Evolutionary conservation across 2,888 invertebrate species (phyloP).

Genomic region (Cecidostiba fungosa): DNA sequence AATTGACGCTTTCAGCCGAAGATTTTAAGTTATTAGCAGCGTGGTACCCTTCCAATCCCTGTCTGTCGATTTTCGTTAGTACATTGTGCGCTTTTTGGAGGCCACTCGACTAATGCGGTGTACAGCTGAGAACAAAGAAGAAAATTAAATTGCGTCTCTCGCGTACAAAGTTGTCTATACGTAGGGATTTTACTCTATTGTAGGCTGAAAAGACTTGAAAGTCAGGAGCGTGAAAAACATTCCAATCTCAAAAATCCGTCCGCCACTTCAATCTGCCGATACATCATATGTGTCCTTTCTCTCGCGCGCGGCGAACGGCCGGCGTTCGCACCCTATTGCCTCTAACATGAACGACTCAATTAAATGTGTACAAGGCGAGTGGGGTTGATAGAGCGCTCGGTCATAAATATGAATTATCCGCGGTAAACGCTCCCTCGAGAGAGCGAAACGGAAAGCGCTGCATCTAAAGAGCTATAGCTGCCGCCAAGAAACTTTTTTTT

Average conservation of each 20-base stretch:
- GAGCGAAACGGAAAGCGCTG: conserved; percentile 52
- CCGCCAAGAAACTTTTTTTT: conserved; percentile 52
- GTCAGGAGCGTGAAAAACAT: conserved; percentile 34
- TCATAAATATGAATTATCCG: conserved; percentile 80
- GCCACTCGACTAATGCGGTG: not conserved
- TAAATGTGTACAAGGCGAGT: conserved; percentile 78
- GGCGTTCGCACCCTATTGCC: conserved; percentile 78
- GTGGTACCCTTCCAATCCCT: conserved; percentile 15
- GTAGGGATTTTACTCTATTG: too few species aligned
- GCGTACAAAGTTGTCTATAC: too few species aligned
- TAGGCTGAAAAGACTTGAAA: not conserved
- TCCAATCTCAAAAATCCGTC: conserved; percentile 56
- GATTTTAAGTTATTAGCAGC: conserved; percentile 50
- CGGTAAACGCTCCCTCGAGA: conserved; percentile 78
- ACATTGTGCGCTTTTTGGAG: not conserved
- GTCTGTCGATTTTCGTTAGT: conserved; percentile 38
- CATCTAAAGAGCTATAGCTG: conserved; percentile 53
- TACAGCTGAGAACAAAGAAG: not conserved
- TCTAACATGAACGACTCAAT: conserved; percentile 79
- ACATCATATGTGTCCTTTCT: conserved; percentile 58
- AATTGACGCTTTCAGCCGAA: conserved; percentile 38
- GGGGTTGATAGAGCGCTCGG: conserved; percentile 78
- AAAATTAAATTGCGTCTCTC: not conserved
- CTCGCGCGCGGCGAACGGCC: conserved; percentile 50
- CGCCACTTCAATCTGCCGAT: conserved; percentile 47